Evolutionary conservation across 2,113 vertebrate genomes (phyloP).

Genomic region (Siphamia tubifer): DNA sequence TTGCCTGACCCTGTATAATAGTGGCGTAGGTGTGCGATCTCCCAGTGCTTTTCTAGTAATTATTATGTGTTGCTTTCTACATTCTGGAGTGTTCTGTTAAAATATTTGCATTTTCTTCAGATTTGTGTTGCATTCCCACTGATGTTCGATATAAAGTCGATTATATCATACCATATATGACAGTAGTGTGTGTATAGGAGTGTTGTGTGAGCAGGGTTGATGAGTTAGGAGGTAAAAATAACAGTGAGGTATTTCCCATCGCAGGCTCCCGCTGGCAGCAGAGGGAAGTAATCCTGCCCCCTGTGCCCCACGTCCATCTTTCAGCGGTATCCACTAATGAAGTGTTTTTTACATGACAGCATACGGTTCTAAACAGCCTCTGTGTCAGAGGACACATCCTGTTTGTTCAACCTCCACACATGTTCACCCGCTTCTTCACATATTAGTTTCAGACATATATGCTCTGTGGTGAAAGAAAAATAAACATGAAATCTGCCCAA

Average conservation of each 20-base stretch:
- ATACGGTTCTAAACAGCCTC: conserved; percentile 12
- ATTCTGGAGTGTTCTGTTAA: too few relatives aligned
- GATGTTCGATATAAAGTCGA: too few relatives aligned
- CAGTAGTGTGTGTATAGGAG: not conserved
- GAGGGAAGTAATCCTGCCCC: not conserved
- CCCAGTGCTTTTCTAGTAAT: too few relatives aligned
- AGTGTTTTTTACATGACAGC: conserved; percentile 26
- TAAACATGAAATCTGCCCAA: too few relatives aligned
- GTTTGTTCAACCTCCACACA: not conserved
- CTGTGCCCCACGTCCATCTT: conserved; percentile 12
- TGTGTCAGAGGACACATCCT: not conserved
- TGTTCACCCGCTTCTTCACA: not conserved
- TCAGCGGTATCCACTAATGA: conserved; percentile 44
- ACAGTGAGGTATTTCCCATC: not conserved
- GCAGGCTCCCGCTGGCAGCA: not conserved
- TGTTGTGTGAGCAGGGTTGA: not conserved
- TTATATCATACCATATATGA: too few relatives aligned
- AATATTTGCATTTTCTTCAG: too few relatives aligned
- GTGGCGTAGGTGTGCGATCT: too few relatives aligned
- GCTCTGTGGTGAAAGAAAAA: too few relatives aligned
- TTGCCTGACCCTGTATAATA: too few relatives aligned
- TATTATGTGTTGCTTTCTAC: too few relatives aligned
- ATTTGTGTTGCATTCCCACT: too few relatives aligned
- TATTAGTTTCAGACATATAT: too few relatives aligned
- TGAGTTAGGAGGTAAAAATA: conserved; percentile 19